These are phyloP conservation scores for Drosophila tristis DNA, from an alignment of 1,140 invertebrate species.

Conservation along the genomic window DNA sequence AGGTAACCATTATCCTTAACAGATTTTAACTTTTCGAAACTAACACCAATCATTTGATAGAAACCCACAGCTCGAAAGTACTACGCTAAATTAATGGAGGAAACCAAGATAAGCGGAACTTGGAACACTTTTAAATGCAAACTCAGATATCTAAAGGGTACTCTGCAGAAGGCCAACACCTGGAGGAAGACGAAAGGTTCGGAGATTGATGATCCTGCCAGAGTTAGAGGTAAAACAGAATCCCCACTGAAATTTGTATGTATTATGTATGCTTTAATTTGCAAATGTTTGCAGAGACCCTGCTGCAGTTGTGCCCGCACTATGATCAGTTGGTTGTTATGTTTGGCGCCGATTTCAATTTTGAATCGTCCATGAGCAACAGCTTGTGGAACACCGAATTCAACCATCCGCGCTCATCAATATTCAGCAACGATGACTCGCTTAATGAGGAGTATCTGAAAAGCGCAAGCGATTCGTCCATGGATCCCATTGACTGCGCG, in stretches of 20 bases:
- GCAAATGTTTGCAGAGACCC: too few relatives aligned
- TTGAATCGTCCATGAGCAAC: too few relatives aligned
- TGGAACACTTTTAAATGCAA: not conserved
- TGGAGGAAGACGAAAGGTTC: not conserved
- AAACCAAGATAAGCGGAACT: not conserved
- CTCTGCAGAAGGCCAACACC: not conserved
- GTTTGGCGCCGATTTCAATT: conserved; percentile 1
- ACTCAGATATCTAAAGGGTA: not conserved
- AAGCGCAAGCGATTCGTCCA: too few relatives aligned
- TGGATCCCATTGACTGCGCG: not conserved
- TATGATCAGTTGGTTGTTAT: conserved; percentile 1
- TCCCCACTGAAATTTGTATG: too few relatives aligned
- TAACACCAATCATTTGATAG: not conserved
- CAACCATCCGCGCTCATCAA: too few relatives aligned
- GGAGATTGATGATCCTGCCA: too few relatives aligned
- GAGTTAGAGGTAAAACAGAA: too few relatives aligned
- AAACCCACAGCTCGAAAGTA: not conserved
- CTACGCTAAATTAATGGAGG: not conserved
- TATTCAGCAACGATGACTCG: too few relatives aligned
- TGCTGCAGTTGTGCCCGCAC: not conserved
- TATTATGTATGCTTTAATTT: too few relatives aligned
- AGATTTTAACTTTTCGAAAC: too few relatives aligned
- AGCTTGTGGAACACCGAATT: too few relatives aligned
- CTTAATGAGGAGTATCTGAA: too few relatives aligned
- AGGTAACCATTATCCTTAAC: not conserved